Evolutionary conservation across 1,140 invertebrate genomes (phyloP), one percentile per base, ranked within the genome.

Genomic region (Danaus plexippus): DNA sequence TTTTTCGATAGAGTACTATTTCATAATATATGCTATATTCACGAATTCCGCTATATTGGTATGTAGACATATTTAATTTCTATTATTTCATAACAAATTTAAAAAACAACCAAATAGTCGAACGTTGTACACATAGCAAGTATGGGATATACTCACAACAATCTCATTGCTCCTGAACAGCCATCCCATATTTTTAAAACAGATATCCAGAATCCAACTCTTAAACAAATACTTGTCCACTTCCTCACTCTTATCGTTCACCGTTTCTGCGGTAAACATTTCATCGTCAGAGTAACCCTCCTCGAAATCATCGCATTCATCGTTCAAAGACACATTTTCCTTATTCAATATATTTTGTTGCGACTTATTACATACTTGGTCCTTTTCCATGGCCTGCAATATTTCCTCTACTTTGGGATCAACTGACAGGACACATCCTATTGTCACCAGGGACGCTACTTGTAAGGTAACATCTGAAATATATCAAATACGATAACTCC

Each of bases 371-470:
- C 58, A 18, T 0, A 66, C 59, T 49, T 66, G 44, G 49, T 80
- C 75, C 60, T 79, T 83, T 52, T 74, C 63, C 63, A 83, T 70
- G 7, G 71, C 63, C 68, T 66, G 79, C n/a, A 79, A 54, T 44
- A 71, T 71, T 82, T 72, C 88, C 46, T 65, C 80, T 46, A 72
- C 77, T 75, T 80, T 88, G 47, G 90, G 92, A 75, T 93, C 92
- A 13, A 90, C 85, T 43, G 90, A 90, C 18, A 94, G 85, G 44
- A 96, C 83, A 59, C 92, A 92, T 43, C 94, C 94, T 66, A 95
- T 90, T 47, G 94, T 92, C 41, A 94, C 90, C 49, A 96, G 68
- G 1, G 92, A 91, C 1, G 92, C 92, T 8, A 95, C 93, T 80
- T 92, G 90, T 43, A 96, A 88, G 47, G 92, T 92, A 7, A 78